Conservation (phyloP, 2,113 vertebrate genomes). For the Chaetodon auriga region DNA sequence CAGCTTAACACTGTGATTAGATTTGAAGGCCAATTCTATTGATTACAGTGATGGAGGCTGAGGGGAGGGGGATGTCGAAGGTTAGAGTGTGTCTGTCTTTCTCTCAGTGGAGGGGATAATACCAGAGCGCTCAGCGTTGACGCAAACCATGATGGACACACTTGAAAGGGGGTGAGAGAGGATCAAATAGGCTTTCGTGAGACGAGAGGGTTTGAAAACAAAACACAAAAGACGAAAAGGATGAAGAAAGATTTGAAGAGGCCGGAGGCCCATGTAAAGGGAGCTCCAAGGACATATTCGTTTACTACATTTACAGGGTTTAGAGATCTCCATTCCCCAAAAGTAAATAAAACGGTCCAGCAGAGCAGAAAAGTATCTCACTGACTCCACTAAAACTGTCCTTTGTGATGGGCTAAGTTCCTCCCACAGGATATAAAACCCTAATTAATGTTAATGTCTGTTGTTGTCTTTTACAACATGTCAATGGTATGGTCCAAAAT, state of each 20-base stretch:
- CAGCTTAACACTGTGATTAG: slow-evolving; percentile 63
- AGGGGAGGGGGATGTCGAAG: slow-evolving; percentile 24
- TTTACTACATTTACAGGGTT: slow-evolving; percentile 69
- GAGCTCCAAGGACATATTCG: slow-evolving; percentile 66
- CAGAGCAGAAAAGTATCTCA: slow-evolving; percentile 68
- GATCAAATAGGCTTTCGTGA: slow-evolving; percentile 31
- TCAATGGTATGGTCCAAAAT: slow-evolving; percentile 16
- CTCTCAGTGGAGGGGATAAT: slow-evolving; percentile 45
- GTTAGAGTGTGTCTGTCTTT: slow-evolving; percentile 41
- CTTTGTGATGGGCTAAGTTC: slow-evolving; percentile 52
- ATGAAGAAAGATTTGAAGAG: slow-evolving; percentile 59
- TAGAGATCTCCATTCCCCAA: slow-evolving; percentile 55
- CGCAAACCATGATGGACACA: slow-evolving; percentile 29
- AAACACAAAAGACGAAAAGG: slow-evolving; percentile 45
- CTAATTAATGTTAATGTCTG: slow-evolving; percentile 55
- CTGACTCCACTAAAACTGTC: slow-evolving; percentile 48
- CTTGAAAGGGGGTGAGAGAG: slow-evolving; percentile 17
- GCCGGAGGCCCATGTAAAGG: slow-evolving; percentile 28
- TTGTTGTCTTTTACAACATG: slow-evolving; percentile 41
- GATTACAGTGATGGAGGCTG: slow-evolving; percentile 56
- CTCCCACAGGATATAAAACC: slow-evolving; percentile 54
- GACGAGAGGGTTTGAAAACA: slow-evolving; percentile 43
- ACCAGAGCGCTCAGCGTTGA: slow-evolving; percentile 3
- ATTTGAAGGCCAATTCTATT: slow-evolving; percentile 64
- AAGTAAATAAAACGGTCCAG: slow-evolving; percentile 77